Evolutionary conservation across 1,140 invertebrate species (phyloP), one percentile per base, ranked within the genome.

Genomic region (Drosophila nasuta): DNA sequence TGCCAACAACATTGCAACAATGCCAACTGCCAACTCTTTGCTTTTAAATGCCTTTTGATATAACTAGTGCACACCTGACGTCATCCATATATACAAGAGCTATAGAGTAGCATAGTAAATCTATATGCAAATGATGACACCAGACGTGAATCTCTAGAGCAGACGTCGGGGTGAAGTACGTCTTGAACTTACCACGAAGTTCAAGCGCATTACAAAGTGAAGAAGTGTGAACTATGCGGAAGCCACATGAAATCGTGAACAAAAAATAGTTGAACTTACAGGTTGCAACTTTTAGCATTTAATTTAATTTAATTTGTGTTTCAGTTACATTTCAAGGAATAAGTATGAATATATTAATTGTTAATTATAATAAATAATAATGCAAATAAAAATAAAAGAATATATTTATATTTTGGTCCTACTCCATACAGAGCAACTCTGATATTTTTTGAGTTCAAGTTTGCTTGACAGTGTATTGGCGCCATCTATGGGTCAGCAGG

Each of bases 401-500:
- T 33, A 33, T 33, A 33, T 33, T 3, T 25, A 25, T 25, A 25
- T 25, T 25, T 25, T 25, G 3, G 4, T 3, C 20, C 20, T 4
- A 25, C 20, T 25, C 2, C 17, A 20, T 1, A 20, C 0, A 8
- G 11, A 0, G 11, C 7, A 38, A 2, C 33, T 33, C 6, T 33
- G 35, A 11, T 11, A 11, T 38, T 43, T 13, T 38, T 43, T 6
- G n/a, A 43, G 41, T 43, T 35, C n/a, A 7, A 33, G 17, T 64
- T 20, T 69, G 4, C 38, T 3, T 8, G 15, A 3, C 59, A 76
- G 60, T 71, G 60, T 4, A 3, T 5, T 69, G 67, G 62, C 63
- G 59, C 48, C 73, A 77, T 68, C 46, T 58, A 68, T 17, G 15
- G 59, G 2, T n/a, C 20, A 28, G 46, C 35, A 38, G 35, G 35